Conservation (phyloP, 2,113 vertebrate species). For the Tapirus terrestris region DNA sequence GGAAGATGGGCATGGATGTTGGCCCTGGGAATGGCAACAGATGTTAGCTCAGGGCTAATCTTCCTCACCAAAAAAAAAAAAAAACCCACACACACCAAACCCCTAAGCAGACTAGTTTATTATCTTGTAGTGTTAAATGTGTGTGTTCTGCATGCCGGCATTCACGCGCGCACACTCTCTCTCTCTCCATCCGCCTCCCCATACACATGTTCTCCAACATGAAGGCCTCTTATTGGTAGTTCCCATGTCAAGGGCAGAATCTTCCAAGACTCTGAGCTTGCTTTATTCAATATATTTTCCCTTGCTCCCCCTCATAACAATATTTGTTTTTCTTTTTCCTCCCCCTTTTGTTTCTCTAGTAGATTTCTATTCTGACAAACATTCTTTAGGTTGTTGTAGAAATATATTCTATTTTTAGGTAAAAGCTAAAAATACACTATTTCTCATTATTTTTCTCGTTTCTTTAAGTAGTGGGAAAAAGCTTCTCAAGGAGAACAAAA, state of each 20-base stretch:
- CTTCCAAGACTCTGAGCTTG: constrained; percentile 21
- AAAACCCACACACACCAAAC: too few relatives aligned
- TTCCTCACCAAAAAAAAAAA: too few relatives aligned
- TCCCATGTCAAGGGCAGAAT: background rate
- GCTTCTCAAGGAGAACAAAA: background rate
- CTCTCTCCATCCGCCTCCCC: too few relatives aligned
- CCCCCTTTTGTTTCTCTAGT: background rate
- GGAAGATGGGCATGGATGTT: too few relatives aligned
- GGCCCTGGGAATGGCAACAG: too few relatives aligned
- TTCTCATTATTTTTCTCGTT: background rate
- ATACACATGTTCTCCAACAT: constrained; percentile 59
- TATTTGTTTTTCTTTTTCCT: background rate
- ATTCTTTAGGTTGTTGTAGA: background rate
- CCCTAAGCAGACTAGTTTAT: constrained; percentile 38
- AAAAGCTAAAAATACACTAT: background rate
- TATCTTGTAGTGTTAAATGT: constrained; percentile 1
- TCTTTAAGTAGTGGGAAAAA: background rate
- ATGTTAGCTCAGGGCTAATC: too few relatives aligned
- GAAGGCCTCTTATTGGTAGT: constrained; percentile 20
- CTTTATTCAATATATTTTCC: constrained; percentile 27
- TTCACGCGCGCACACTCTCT: background rate
- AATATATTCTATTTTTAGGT: background rate
- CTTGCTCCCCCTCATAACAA: background rate
- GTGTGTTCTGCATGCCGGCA: background rate
- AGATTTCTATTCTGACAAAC: background rate